These are phyloP conservation scores for Clarias gariepinus DNA, from an alignment of 2,113 vertebrate species.

Conservation along the genomic window DNA sequence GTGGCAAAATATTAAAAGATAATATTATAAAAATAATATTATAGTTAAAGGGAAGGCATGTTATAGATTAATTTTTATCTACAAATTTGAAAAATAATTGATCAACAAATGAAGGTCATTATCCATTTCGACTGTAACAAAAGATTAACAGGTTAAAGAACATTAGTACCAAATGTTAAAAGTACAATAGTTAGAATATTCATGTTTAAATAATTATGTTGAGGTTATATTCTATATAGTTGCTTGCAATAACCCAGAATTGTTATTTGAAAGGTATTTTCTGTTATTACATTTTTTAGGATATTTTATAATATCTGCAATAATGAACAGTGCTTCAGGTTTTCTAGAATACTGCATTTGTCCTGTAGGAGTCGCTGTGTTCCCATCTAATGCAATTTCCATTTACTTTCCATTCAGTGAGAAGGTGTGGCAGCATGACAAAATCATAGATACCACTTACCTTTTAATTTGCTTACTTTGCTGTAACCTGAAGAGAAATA, in stretches of 20 bases:
- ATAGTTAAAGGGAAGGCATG: background rate
- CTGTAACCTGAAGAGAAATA: background rate
- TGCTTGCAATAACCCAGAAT: background rate
- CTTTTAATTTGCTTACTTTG: background rate
- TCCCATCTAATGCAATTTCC: constrained; percentile 8
- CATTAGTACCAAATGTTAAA: too few relatives aligned
- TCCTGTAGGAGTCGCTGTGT: constrained; percentile 30
- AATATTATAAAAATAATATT: background rate
- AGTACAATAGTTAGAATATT: too few relatives aligned
- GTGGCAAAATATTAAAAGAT: too few relatives aligned
- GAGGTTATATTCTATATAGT: background rate
- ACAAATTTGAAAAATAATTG: background rate
- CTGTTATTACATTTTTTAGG: background rate
- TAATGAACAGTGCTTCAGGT: background rate
- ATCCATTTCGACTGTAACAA: background rate
- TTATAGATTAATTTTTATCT: background rate
- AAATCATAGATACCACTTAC: too few relatives aligned
- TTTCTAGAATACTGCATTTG: background rate
- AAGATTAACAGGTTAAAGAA: background rate
- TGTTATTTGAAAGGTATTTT: background rate
- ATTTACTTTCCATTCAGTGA: background rate
- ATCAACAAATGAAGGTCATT: background rate
- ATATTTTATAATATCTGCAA: background rate
- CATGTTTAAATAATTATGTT: too few relatives aligned
- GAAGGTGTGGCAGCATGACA: constrained; percentile 25